Base-by-base conservation (phyloP, 2,113 vertebrate genomes). In the Microtus richardsoni region DNA sequence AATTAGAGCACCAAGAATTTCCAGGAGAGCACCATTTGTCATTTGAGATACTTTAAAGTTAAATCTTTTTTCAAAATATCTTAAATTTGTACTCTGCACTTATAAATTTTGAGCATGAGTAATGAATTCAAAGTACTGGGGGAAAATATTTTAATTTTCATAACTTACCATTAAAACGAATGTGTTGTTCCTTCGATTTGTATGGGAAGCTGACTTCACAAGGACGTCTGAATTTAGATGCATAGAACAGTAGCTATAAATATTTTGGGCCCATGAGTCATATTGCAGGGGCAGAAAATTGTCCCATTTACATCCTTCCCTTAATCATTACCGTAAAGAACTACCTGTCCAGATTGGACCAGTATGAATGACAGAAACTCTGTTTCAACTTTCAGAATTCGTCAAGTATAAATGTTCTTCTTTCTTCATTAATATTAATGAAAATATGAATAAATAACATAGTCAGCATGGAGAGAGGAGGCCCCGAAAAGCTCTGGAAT, bases 191-290 rank as follows among this genome's bases (percentile, higher is more conserved):
- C 90, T 93, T 94, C 28, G 82, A n/a, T 24, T 91, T 73, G n/a
- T 44, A 22, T 39, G 33, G 52, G 19, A 75, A 86, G 30, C 68
- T 82, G 74, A 82, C 66, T 77, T 91, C 74, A 73, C 44, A 95
- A 95, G 74, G 88, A 82, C 36, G 47, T 86, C 73, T 95, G 93
- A 73, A 93, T 89, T 82, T 88, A 86, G 68, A 93, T 74, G 47
- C 83, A 79, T 41, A 52, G 73, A 93, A 52, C 22, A 95, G 79
- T 52, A 58, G 47, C 41, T 80, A 66, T 82, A 96, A 86, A 92
- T 96, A 91, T 90, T 94, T 95, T 74, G 62, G 64, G 36, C 33
- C 80, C 73, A 73, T 95, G 86, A 97, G 64, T 97, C 97, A 96
- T 10, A 84, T 19, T 92, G 75, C 70, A 91, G 89, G 41, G 86